A percentile compares a stretch with the other conserved stretches of the same genome.
These are phyloP conservation scores for Vanacampus margaritifer DNA, from an alignment of 2,113 vertebrate species.

Conservation along the genomic window DNA sequence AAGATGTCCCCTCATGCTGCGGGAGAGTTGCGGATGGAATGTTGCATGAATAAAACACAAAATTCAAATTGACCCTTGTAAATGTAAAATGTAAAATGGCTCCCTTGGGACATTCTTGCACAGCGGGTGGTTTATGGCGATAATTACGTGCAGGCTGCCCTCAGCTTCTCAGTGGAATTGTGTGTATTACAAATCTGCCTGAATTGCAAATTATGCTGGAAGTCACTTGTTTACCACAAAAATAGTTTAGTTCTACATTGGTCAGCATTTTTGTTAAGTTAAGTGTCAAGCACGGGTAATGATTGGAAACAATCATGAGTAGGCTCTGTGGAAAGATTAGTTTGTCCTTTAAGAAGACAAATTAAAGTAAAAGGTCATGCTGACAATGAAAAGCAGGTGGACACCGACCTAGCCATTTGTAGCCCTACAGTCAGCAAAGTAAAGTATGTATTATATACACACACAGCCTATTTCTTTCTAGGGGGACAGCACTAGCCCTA, in stretches of 20 bases:
- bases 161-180: constrained; percentile 16
- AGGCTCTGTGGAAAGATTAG: background rate
- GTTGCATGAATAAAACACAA: constrained; percentile 6
- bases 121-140: constrained; percentile 35
- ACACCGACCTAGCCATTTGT: background rate
- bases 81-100: constrained; percentile 23
- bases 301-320: background rate
- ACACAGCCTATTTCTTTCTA: background rate
- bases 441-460: background rate
- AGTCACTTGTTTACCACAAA: constrained; percentile 1
- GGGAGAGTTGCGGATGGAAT: constrained; percentile 4
- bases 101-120: constrained; percentile 17
- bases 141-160: constrained; percentile 14
- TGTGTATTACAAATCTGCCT: constrained; percentile 15
- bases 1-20: background rate
- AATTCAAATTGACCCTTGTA: constrained; percentile 31
- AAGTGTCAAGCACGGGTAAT: background rate
- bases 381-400: background rate
- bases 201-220: constrained; percentile 3
- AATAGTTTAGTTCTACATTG: background rate
- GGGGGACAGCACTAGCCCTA: too few relatives aligned
- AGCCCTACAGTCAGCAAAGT: too few relatives aligned
- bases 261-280: background rate
- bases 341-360: constrained; percentile 1
- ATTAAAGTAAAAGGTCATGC: background rate